These are phyloP conservation scores for Synanthedon myopaeformis DNA, from an alignment of 2,888 invertebrate genomes.

Conservation along the genomic window DNA sequence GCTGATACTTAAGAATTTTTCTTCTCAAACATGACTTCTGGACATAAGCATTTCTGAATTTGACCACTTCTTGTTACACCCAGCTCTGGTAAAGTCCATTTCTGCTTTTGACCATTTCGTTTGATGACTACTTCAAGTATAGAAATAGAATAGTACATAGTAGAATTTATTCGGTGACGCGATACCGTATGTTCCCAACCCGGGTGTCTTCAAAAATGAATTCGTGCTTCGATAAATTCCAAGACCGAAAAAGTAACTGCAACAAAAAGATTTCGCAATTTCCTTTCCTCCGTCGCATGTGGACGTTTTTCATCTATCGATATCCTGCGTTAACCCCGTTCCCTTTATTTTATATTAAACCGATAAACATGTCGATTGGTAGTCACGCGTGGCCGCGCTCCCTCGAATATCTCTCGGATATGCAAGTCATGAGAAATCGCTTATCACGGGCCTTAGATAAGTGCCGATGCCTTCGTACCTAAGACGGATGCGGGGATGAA, in stretches of 20 bases:
- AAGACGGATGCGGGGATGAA: slow-evolving; percentile 53
- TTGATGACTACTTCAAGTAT: too few species aligned
- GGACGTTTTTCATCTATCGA: slow-evolving; percentile 57
- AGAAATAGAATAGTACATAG: too few species aligned
- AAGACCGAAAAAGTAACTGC: slow-evolving; percentile 1
- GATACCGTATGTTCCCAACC: too few species aligned
- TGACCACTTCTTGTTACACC: too few species aligned
- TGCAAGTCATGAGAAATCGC: slow-evolving; percentile 69
- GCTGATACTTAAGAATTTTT: too few species aligned
- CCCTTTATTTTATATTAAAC: slow-evolving; percentile 70
- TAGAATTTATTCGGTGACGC: too few species aligned
- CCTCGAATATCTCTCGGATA: slow-evolving; percentile 37
- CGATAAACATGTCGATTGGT: slow-evolving; percentile 69
- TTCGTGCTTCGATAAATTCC: too few species aligned
- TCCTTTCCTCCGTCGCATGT: slow-evolving; percentile 40
- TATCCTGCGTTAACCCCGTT: slow-evolving; percentile 38
- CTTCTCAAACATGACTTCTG: too few species aligned
- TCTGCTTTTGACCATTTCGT: too few species aligned
- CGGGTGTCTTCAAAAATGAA: too few species aligned
- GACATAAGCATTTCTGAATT: too few species aligned
- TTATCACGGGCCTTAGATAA: slow-evolving; percentile 58
- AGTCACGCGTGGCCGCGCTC: slow-evolving; percentile 59
- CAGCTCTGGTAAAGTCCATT: too few species aligned
- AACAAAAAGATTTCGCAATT: slow-evolving; percentile 42
- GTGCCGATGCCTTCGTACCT: slow-evolving; percentile 10